Evolutionary conservation across 1,140 invertebrate genomes (phyloP).

Genomic region (Brachionus manjavacas): DNA sequence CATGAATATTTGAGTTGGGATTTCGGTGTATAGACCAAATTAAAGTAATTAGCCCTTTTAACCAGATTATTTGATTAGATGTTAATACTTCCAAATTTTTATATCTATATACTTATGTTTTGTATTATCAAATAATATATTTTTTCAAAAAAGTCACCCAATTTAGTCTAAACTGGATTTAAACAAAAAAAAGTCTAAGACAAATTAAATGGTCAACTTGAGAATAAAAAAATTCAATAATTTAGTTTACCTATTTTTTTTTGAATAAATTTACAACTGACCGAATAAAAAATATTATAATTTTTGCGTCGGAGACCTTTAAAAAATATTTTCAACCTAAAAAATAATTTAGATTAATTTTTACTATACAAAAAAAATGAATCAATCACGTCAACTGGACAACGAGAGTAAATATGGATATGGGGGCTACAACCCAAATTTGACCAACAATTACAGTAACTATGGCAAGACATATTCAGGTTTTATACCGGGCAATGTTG

Average conservation of each 20-base stretch:
- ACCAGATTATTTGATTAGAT: not conserved
- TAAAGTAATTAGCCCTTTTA: not conserved
- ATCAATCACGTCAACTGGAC: slow-evolving; percentile 16
- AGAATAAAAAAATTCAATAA: not conserved
- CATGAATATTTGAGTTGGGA: not conserved
- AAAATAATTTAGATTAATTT: slow-evolving; percentile 11
- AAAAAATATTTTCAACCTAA: not conserved
- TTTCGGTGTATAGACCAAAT: not conserved
- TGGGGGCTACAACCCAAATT: not conserved
- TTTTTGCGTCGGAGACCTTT: not conserved
- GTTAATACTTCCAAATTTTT: not conserved
- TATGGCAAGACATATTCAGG: not conserved
- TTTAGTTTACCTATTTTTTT: not conserved
- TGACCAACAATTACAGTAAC: slow-evolving; percentile 12
- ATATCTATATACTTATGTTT: not conserved
- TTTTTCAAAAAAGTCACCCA: not conserved
- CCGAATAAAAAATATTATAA: not conserved
- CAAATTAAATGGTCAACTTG: not conserved
- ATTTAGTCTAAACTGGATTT: not conserved
- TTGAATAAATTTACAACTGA: not conserved
- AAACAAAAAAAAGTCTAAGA: not conserved
- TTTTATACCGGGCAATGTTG: slow-evolving; percentile 1
- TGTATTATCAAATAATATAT: not conserved
- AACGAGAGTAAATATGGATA: slow-evolving; percentile 13
- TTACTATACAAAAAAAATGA: not conserved